Conservation (phyloP, 1,140 invertebrate species). For the Dinoponera quadriceps region DNA sequence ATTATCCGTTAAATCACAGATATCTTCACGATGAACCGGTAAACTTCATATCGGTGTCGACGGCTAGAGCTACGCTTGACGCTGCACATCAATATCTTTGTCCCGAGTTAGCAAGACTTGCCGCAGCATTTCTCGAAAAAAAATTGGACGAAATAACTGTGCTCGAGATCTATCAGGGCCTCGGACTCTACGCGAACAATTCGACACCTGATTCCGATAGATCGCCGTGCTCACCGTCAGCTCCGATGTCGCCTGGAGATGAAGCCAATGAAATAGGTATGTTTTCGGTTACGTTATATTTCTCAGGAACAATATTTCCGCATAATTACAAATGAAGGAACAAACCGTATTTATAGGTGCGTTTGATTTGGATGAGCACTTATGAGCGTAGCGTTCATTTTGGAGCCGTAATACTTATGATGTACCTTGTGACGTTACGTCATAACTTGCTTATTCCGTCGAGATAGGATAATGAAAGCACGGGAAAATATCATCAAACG, state of each 20-base stretch:
- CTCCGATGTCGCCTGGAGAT: slow-evolving; percentile 73
- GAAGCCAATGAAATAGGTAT: slow-evolving; percentile 77
- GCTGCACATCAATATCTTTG: slow-evolving; percentile 90
- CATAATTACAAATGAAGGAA: background rate
- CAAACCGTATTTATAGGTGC: no score
- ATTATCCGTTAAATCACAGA: slow-evolving; percentile 73
- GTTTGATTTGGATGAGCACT: no score
- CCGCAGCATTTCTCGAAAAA: slow-evolving; percentile 87
- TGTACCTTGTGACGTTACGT: no score
- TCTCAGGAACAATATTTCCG: background rate
- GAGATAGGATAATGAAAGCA: no score
- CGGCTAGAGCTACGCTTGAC: slow-evolving; percentile 88
- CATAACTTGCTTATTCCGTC: no score
- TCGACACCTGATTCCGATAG: slow-evolving; percentile 31
- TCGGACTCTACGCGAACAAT: slow-evolving; percentile 81
- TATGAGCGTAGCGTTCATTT: no score
- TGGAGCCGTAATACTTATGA: no score
- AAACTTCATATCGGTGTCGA: slow-evolving; percentile 87
- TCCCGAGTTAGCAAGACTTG: slow-evolving; percentile 87
- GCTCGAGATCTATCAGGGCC: slow-evolving; percentile 84
- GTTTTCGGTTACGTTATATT: background rate
- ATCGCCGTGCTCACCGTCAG: slow-evolving; percentile 59
- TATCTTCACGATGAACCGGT: slow-evolving; percentile 88
- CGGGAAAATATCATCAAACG: no score
- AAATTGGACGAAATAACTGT: slow-evolving; percentile 85